These are phyloP conservation scores for Syritta pipiens DNA, from an alignment of 2,888 invertebrate genomes.

Conservation along the genomic window DNA sequence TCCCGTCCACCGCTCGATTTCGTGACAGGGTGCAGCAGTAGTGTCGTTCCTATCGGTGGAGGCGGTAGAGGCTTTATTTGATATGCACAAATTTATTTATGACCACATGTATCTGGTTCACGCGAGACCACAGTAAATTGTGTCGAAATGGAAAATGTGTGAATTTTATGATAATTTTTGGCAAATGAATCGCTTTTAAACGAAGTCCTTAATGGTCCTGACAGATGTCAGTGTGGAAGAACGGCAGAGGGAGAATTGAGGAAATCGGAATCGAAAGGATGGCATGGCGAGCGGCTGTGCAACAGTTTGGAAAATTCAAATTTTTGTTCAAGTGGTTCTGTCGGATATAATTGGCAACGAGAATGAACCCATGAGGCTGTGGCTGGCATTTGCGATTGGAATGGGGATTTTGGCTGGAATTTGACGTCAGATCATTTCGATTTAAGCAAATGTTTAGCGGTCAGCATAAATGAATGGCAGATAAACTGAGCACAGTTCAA, in stretches of 20 bases:
- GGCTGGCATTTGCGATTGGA: no score
- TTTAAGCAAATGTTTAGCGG: no score
- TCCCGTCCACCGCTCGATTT: not conserved
- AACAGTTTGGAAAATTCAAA: not conserved
- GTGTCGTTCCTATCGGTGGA: no score
- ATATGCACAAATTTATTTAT: constrained; percentile 64
- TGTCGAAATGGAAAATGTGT: constrained; percentile 50
- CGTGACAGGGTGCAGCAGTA: no score
- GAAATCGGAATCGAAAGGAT: not conserved
- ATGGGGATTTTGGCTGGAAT: no score
- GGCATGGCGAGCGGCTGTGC: not conserved
- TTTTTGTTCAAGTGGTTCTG: not conserved
- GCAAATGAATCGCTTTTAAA: constrained; percentile 43
- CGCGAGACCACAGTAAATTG: constrained; percentile 40
- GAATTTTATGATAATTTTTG: constrained; percentile 62
- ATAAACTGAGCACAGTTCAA: no score
- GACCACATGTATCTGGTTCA: constrained; percentile 55
- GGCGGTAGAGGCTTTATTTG: constrained; percentile 38
- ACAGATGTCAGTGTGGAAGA: not conserved
- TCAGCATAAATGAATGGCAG: no score
- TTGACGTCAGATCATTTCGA: no score
- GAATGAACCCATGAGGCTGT: not conserved
- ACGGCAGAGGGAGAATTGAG: not conserved
- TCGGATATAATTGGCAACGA: not conserved
- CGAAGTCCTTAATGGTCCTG: constrained; percentile 3